Percentiles rank a stretch among this genome's conserved stretches.
Evolutionary conservation across 2,113 vertebrate species (phyloP).

Genomic region (Hypanus sabinus): DNA sequence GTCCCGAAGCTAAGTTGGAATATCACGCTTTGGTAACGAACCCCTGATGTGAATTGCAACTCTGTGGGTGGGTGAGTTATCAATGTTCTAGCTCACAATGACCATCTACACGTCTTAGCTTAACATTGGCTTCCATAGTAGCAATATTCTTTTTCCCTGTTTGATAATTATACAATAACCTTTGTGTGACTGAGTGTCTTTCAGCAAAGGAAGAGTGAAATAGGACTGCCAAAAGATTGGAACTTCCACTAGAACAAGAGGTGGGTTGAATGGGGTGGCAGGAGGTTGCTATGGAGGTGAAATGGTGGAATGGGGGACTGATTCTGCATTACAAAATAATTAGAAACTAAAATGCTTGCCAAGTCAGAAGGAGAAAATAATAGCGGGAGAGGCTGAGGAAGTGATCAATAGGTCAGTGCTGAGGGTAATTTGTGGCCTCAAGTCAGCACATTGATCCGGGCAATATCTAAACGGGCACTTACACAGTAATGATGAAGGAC

Average conservation of each 20-base stretch:
- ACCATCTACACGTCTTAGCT: too few relatives aligned
- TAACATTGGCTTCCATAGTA: too few relatives aligned
- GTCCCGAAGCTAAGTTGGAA: background rate
- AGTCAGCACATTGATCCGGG: too few relatives aligned
- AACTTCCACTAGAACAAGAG: background rate
- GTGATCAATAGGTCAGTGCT: conserved; percentile 23
- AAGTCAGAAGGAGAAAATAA: conserved; percentile 1
- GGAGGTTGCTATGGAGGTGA: background rate
- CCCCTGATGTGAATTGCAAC: background rate
- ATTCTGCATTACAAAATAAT: background rate
- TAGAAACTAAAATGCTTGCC: background rate
- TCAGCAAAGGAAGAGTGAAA: too few relatives aligned
- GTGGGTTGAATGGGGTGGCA: background rate
- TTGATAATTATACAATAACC: background rate
- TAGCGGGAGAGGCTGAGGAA: background rate
- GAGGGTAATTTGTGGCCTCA: background rate
- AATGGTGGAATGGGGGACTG: background rate
- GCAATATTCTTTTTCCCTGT: background rate
- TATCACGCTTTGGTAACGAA: background rate
- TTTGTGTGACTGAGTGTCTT: background rate
- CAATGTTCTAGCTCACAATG: too few relatives aligned
- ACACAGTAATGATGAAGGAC: too few relatives aligned
- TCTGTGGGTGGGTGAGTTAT: background rate
- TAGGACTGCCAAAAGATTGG: background rate
- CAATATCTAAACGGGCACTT: too few relatives aligned